Percentiles rank a stretch among this genome's conserved stretches.
Conservation (phyloP, 2,113 vertebrate genomes). For the Phodopus roborovskii region DNA sequence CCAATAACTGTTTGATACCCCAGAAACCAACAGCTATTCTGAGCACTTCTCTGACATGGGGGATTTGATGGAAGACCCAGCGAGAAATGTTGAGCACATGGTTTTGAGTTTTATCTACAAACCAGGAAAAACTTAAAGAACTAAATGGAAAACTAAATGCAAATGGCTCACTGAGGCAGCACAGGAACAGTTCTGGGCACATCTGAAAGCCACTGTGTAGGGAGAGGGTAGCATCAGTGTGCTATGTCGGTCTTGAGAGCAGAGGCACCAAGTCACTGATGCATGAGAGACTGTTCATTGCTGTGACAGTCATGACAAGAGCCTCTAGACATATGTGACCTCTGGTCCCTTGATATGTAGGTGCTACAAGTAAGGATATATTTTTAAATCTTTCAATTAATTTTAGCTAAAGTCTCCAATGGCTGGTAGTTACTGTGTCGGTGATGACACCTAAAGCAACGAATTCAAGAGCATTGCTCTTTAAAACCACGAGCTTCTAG, state of each 20-base stretch:
- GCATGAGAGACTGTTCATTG: background rate
- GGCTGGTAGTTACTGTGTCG: background rate
- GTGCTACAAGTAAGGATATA: background rate
- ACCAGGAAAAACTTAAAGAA: background rate
- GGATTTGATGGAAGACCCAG: background rate
- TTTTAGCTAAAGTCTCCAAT: background rate
- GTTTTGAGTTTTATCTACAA: conserved; percentile 23
- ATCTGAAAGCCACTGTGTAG: background rate
- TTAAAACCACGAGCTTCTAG: conserved; percentile 27
- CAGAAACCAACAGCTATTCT: background rate
- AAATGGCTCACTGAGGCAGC: background rate
- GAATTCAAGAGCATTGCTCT: background rate
- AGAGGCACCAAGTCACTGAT: background rate
- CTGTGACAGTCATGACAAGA: background rate
- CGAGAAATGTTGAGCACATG: background rate
- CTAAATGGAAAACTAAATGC: background rate
- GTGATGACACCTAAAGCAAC: background rate
- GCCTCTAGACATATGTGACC: background rate
- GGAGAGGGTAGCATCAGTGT: background rate
- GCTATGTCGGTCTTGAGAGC: background rate
- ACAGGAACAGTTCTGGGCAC: background rate
- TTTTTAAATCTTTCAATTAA: conserved; percentile 20
- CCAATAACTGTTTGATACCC: background rate
- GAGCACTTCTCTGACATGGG: background rate
- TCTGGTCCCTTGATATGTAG: background rate